Conservation (phyloP, 2,797 vertebrate genomes). For the Simalia tracyae region DNA sequence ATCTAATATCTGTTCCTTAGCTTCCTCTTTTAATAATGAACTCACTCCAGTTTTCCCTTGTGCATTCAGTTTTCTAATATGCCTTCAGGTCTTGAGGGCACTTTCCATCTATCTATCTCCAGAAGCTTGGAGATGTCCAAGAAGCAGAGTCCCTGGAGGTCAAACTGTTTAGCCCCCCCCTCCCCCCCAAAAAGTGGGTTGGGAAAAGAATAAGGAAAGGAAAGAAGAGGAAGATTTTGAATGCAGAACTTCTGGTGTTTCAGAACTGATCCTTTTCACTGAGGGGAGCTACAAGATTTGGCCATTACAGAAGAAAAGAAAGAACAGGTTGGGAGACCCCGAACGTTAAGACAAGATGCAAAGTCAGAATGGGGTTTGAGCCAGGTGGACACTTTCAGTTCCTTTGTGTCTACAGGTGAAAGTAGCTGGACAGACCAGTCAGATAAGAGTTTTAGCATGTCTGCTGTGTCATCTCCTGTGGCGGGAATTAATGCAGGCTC, state of each 20-base stretch:
- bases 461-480: background rate
- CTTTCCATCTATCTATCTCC: background rate
- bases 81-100: background rate
- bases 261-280: accelerated
- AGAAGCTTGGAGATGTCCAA: accelerated
- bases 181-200: background rate
- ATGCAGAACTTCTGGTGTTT: background rate
- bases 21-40: constrained; percentile 25
- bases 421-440: too few relatives aligned
- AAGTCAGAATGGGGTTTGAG: background rate
- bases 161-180: background rate
- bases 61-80: constrained; percentile 36
- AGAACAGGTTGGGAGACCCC: accelerated
- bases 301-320: accelerated
- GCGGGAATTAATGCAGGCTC: background rate
- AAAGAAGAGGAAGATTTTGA: background rate
- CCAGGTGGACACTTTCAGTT: background rate
- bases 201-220: background rate
- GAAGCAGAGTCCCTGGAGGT: accelerated
- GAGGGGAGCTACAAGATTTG: background rate
- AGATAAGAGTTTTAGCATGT: background rate
- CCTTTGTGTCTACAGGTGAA: background rate
- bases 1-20: constrained; percentile 29
- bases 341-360: background rate
- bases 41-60: constrained; percentile 30